Percentiles rank a stretch among this genome's conserved stretches.
Evolutionary conservation across 2,797 vertebrate species (phyloP).

Genomic region (Acipenser ruthenus): DNA sequence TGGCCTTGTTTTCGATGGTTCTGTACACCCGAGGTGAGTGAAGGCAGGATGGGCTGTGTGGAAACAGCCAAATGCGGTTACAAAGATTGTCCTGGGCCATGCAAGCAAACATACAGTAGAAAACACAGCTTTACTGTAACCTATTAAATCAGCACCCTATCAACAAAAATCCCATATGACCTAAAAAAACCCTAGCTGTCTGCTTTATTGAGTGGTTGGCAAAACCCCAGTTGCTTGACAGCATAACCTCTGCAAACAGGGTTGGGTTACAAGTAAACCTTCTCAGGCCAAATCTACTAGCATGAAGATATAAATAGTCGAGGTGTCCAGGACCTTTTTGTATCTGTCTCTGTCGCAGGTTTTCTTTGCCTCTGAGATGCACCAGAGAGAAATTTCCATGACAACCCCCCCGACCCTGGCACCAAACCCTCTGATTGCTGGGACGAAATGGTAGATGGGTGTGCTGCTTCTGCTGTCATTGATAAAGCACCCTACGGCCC

Average conservation of each 20-base stretch:
- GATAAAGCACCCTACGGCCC: conserved; percentile 35
- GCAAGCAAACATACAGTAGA: too few species aligned
- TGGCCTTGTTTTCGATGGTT: too few species aligned
- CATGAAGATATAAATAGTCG: conserved; percentile 46
- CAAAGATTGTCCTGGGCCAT: too few species aligned
- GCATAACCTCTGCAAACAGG: conserved; percentile 50
- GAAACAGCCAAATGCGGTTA: too few species aligned
- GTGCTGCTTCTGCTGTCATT: conserved; percentile 40
- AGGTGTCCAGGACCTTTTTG: conserved; percentile 26
- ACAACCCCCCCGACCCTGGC: conserved; percentile 40
- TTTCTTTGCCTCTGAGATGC: conserved; percentile 33
- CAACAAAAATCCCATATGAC: too few species aligned
- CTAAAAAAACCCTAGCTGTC: conserved; percentile 36
- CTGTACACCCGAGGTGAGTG: too few species aligned
- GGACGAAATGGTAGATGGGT: conserved; percentile 42
- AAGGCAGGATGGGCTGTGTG: too few species aligned
- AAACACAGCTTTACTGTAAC: too few species aligned
- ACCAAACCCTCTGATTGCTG: conserved; percentile 26
- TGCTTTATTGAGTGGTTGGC: conserved; percentile 32
- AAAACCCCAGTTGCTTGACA: conserved; percentile 38
- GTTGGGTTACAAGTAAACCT: conserved; percentile 44
- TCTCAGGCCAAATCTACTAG: conserved; percentile 31
- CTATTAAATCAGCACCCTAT: too few species aligned
- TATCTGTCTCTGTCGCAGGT: conserved; percentile 27
- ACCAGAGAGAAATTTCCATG: conserved; percentile 37